These are phyloP conservation scores for Nephrotoma appendiculata DNA, from an alignment of 2,888 invertebrate genomes.

Conservation along the genomic window DNA sequence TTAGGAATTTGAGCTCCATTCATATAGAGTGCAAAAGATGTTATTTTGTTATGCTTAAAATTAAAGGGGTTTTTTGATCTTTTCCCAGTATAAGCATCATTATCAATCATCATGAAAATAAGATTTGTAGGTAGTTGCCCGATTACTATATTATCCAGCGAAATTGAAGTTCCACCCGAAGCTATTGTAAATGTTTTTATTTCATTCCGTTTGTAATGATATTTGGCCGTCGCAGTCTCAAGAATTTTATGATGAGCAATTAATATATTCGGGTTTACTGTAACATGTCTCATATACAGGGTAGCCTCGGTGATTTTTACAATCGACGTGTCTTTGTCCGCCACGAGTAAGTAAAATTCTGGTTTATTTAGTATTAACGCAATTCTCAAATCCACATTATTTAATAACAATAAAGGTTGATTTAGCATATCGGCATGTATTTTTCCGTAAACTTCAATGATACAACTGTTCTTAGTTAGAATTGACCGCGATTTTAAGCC, in stretches of 20 bases:
- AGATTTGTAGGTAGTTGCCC: neutral
- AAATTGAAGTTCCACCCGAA: too few relatives aligned
- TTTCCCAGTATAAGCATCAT: neutral
- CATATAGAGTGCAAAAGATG: neutral
- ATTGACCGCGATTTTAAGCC: neutral
- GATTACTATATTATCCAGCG: neutral
- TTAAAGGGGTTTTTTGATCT: neutral
- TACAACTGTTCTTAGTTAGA: neutral
- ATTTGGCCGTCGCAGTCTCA: too few relatives aligned
- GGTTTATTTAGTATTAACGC: neutral
- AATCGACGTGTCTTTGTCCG: neutral
- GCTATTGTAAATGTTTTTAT: too few relatives aligned
- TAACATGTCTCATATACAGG: neutral
- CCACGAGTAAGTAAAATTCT: neutral
- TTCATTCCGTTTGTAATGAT: too few relatives aligned
- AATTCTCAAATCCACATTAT: conserved; percentile 5
- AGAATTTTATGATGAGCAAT: conserved; percentile 4
- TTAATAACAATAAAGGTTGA: conserved; percentile 2
- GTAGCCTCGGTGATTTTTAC: conserved; percentile 7
- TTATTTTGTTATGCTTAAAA: neutral
- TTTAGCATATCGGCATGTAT: conserved; percentile 9
- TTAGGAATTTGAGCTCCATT: neutral
- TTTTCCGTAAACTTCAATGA: conserved; percentile 3
- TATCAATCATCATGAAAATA: neutral
- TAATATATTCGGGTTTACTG: conserved; percentile 1